These are phyloP conservation scores for Zeugodacus cucurbitae DNA, from an alignment of 1,140 invertebrate species.

Conservation along the genomic window DNA sequence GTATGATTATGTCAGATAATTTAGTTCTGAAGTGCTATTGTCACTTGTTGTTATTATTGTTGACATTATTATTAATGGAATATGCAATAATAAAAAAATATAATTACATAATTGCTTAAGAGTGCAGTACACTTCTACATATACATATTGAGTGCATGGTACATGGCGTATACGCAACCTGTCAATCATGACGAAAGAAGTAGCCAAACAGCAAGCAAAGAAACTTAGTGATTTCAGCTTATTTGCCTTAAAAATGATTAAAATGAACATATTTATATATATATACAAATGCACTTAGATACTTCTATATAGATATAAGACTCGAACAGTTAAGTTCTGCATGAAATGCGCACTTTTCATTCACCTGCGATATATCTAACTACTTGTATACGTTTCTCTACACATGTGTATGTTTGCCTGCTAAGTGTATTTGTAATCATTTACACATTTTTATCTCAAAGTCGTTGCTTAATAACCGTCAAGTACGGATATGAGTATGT, in stretches of 20 bases:
- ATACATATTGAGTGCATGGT: not conserved
- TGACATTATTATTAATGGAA: not conserved
- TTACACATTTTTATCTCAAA: not conserved
- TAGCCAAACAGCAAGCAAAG: not conserved
- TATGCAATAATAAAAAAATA: not conserved
- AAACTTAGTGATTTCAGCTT: not conserved
- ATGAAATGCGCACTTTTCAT: not conserved
- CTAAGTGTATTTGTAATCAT: not conserved
- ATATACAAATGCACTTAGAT: not conserved
- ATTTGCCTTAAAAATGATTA: not conserved
- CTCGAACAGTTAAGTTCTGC: not conserved
- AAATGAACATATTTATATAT: not conserved
- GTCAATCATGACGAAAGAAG: not conserved
- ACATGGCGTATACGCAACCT: conserved; percentile 28
- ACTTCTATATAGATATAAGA: not conserved
- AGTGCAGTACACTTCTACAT: not conserved
- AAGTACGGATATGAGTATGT: conserved; percentile 26
- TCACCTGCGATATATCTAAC: not conserved
- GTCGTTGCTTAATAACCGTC: conserved; percentile 17
- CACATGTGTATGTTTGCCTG: not conserved
- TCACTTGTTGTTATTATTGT: not conserved
- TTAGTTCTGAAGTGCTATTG: not conserved
- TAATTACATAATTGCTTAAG: not conserved
- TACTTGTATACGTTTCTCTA: not conserved
- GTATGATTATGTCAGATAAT: too few relatives aligned